These are phyloP conservation scores for Drosophila repletoides DNA, from an alignment of 1,140 invertebrate genomes.

Conservation along the genomic window DNA sequence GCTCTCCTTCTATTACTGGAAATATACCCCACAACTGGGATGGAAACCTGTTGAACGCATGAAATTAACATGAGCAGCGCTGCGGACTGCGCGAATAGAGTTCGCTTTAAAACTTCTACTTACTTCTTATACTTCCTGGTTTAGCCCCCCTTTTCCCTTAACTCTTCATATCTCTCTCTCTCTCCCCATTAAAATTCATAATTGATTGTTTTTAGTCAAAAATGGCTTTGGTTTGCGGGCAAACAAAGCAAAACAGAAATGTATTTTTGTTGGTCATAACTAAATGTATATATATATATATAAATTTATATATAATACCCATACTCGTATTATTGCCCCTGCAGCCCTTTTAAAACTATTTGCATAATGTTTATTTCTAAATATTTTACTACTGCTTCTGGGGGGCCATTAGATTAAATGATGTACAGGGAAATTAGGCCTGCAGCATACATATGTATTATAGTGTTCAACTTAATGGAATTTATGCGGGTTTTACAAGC, in stretches of 20 bases:
- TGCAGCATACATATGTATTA: neutral
- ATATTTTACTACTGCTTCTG: conserved; percentile 17
- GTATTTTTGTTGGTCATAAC: conserved; percentile 36
- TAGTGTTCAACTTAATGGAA: neutral
- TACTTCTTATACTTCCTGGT: conserved; percentile 50
- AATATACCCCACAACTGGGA: too few relatives aligned
- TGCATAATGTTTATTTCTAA: conserved; percentile 26
- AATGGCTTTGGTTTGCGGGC: conserved; percentile 29
- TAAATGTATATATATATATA: neutral
- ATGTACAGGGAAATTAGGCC: neutral
- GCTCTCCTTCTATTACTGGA: neutral
- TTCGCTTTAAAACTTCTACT: conserved; percentile 8
- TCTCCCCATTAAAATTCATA: conserved; percentile 55
- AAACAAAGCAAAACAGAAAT: conserved; percentile 25
- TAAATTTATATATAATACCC: conserved; percentile 31
- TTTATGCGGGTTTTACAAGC: conserved; percentile 17
- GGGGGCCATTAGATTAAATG: conserved; percentile 3
- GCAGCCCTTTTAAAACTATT: conserved; percentile 30
- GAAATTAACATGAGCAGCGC: conserved; percentile 64
- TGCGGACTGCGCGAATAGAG: conserved; percentile 45
- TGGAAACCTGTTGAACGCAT: conserved; percentile 72
- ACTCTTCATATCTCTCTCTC: neutral
- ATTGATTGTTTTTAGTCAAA: conserved; percentile 51
- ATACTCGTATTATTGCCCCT: conserved; percentile 14
- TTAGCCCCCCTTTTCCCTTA: neutral